Percentiles rank a stretch among this genome's conserved stretches.
Evolutionary conservation across 1,140 invertebrate genomes (phyloP).

Genomic region (Heliconius melpomene): DNA sequence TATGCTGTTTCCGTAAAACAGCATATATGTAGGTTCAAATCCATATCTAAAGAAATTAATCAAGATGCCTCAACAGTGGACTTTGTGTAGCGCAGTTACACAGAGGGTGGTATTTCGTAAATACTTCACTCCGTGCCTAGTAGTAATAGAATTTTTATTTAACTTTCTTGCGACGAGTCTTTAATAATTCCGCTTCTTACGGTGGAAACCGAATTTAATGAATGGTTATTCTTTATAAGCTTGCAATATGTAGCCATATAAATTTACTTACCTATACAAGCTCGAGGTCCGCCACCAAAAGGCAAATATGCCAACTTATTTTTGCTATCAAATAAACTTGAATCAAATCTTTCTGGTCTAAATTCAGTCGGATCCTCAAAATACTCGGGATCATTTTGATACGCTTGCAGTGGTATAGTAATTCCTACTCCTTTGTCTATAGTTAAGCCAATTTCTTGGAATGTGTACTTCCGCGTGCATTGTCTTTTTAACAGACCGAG

Average conservation of each 20-base stretch:
- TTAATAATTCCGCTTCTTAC: too few species aligned
- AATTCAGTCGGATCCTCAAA: slow-evolving; percentile 81
- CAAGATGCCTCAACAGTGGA: too few species aligned
- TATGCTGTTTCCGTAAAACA: too few species aligned
- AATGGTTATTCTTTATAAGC: too few species aligned
- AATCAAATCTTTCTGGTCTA: slow-evolving; percentile 81
- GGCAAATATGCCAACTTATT: slow-evolving; percentile 69
- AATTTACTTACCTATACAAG: slow-evolving; percentile 58
- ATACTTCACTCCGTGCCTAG: too few species aligned
- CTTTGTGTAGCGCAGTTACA: too few species aligned
- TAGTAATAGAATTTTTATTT: too few species aligned
- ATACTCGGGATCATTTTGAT: slow-evolving; percentile 81
- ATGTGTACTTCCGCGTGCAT: slow-evolving; percentile 70
- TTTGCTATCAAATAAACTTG: slow-evolving; percentile 55
- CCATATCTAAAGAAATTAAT: too few species aligned
- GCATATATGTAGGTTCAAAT: too few species aligned
- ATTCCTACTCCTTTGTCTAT: slow-evolving; percentile 67
- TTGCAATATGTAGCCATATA: not conserved
- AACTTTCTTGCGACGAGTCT: too few species aligned
- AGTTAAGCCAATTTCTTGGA: slow-evolving; percentile 64
- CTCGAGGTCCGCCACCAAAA: slow-evolving; percentile 58
- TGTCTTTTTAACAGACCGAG: slow-evolving; percentile 65
- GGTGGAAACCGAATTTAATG: too few species aligned
- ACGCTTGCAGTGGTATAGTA: slow-evolving; percentile 67
- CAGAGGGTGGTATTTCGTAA: too few species aligned